These are phyloP conservation scores for Anneissia japonica DNA, from an alignment of 35 echinoderm and acorn worm genomes.

Conservation along the genomic window DNA sequence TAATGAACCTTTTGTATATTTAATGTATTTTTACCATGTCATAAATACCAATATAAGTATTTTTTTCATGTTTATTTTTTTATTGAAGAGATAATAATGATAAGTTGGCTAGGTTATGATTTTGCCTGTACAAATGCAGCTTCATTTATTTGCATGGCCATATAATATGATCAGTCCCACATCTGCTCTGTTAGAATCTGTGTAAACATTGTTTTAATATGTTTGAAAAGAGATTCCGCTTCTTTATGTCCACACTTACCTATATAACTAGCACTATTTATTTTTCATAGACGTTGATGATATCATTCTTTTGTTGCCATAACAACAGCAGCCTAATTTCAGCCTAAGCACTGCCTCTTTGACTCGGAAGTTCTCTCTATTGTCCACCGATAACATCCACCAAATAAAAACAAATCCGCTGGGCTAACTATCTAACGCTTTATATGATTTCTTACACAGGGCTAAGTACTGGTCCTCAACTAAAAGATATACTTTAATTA, in stretches of 20 bases:
- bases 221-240: background rate
- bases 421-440: background rate
- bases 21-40: no score
- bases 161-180: background rate
- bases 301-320: background rate
- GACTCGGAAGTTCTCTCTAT: background rate
- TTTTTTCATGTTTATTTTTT: background rate
- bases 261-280: background rate
- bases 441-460: slow-evolving; percentile 1
- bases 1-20: no score
- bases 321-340: background rate
- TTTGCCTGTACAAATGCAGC: background rate
- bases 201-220: background rate
- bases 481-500: background rate
- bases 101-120: background rate
- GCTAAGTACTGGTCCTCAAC: background rate
- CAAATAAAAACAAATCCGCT: background rate
- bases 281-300: background rate
- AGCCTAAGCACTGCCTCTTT: background rate
- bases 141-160: background rate
- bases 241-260: background rate
- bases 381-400: background rate
- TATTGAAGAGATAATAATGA: background rate
- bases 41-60: background rate
- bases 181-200: background rate